These are phyloP conservation scores for Eupristina koningsbergeri DNA, from an alignment of 1,140 invertebrate genomes.

Conservation along the genomic window DNA sequence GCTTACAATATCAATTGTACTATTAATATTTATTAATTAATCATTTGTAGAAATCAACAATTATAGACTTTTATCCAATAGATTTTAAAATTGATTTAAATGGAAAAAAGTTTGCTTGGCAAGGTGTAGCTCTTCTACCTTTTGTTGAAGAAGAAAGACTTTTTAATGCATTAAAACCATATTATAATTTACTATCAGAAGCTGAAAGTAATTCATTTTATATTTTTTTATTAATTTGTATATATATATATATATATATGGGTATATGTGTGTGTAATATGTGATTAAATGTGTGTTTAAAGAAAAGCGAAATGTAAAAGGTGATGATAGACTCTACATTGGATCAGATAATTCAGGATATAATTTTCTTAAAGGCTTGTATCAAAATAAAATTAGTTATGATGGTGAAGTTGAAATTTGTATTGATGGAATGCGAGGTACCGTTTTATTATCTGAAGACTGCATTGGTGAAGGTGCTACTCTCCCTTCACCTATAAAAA, in stretches of 20 bases:
- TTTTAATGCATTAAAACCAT: conserved; percentile 87
- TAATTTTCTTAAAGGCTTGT: conserved; percentile 81
- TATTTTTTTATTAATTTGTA: conserved; percentile 38
- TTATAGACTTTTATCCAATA: conserved; percentile 99
- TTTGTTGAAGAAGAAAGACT: conserved; percentile 97
- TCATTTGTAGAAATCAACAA: conserved; percentile 82
- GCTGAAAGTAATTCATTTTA: conserved; percentile 81
- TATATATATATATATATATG: conserved; percentile 42
- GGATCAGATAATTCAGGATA: conserved; percentile 79
- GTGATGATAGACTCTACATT: conserved; percentile 88
- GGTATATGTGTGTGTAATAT: no score
- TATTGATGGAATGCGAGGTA: conserved; percentile 83
- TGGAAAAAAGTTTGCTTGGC: conserved; percentile 99
- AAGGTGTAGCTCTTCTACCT: conserved; percentile 97
- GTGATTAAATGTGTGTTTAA: conserved; percentile 52
- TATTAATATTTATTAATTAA: conserved; percentile 24
- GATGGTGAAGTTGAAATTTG: conserved; percentile 74
- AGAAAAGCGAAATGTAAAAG: conserved; percentile 79
- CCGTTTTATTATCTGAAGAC: conserved; percentile 80
- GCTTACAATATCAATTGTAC: neutral
- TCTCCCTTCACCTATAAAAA: conserved; percentile 81
- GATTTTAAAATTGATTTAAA: conserved; percentile 99
- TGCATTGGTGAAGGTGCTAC: conserved; percentile 78
- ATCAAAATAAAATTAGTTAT: conserved; percentile 74
- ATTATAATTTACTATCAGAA: conserved; percentile 84